Conservation (phyloP, 2,797 vertebrate genomes). For the Eremophila alpestris region DNA sequence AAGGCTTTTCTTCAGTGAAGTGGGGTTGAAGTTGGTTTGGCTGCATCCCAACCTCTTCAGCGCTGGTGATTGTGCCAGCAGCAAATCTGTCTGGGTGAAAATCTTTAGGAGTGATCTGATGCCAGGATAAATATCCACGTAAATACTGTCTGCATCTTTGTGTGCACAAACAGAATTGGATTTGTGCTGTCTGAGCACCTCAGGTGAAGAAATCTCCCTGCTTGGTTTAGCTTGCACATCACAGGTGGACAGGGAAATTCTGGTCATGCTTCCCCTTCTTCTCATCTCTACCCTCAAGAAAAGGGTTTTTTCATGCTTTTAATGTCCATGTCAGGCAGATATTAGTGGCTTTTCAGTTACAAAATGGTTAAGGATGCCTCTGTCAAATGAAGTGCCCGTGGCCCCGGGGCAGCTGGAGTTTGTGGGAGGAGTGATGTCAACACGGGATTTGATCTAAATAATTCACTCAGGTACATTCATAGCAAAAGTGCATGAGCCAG, state of each 20-base stretch:
- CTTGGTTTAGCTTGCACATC: background rate
- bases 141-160: background rate
- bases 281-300: background rate
- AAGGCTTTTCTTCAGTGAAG: background rate
- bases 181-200: background rate
- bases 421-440: constrained; percentile 55
- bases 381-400: background rate
- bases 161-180: background rate
- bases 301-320: rapidly evolving
- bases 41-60: background rate
- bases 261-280: background rate
- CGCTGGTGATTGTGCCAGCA: background rate
- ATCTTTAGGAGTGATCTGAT: background rate
- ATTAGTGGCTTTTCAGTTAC: background rate
- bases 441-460: constrained; percentile 31
- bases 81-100: background rate
- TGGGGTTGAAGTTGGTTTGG: background rate
- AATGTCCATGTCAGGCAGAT: rapidly evolving
- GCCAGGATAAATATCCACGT: background rate
- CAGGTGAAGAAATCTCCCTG: background rate
- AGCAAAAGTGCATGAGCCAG: constrained; percentile 42
- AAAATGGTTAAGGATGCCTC: background rate
- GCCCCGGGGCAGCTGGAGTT: constrained; percentile 15
- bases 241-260: background rate
- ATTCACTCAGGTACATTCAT: background rate